A percentile compares a stretch with the other conserved stretches of the same genome.
phyloP scores from a whole-genome alignment of 2,888 invertebrate species.

The Yponomeuta plumbellus region DNA sequence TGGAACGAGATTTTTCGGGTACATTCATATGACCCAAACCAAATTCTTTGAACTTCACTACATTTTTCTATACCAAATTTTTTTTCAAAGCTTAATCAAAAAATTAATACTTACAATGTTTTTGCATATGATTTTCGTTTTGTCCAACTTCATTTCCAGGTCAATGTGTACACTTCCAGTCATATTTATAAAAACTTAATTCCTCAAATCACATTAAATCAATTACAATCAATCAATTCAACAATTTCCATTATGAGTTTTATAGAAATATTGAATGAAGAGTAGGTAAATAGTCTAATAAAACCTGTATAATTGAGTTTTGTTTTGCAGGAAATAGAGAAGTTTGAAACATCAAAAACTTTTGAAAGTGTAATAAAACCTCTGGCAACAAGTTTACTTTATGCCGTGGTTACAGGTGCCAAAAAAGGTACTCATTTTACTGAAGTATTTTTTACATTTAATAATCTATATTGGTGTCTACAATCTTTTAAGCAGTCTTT shows the following conservation, averaged over 20 bases:
- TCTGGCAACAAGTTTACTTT: slow-evolving; percentile 52
- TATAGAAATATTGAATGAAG: neutral
- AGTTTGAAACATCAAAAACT: slow-evolving; percentile 61
- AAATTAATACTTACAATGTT: too few species aligned
- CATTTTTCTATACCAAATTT: too few species aligned
- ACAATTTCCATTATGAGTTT: neutral
- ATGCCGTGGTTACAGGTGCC: slow-evolving; percentile 58
- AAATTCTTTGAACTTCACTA: too few species aligned
- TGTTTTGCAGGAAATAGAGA: slow-evolving; percentile 68
- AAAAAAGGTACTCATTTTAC: slow-evolving; percentile 51
- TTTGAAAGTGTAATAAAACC: slow-evolving; percentile 50
- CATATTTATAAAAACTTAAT: too few species aligned
- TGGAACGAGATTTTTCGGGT: too few species aligned
- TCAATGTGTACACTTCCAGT: too few species aligned
- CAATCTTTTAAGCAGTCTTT: neutral
- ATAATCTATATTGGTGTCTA: neutral
- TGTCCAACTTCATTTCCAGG: too few species aligned
- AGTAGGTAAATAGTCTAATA: neutral
- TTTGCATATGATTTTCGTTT: too few species aligned
- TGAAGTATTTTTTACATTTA: neutral
- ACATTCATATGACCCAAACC: too few species aligned
- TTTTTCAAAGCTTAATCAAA: too few species aligned
- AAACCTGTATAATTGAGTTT: neutral
- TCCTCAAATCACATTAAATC: too few species aligned
- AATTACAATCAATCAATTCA: too few species aligned